Evolutionary conservation across 53 echinoderm and acorn worm genomes (phyloP).

Genomic region (Luidia sarsii): DNA sequence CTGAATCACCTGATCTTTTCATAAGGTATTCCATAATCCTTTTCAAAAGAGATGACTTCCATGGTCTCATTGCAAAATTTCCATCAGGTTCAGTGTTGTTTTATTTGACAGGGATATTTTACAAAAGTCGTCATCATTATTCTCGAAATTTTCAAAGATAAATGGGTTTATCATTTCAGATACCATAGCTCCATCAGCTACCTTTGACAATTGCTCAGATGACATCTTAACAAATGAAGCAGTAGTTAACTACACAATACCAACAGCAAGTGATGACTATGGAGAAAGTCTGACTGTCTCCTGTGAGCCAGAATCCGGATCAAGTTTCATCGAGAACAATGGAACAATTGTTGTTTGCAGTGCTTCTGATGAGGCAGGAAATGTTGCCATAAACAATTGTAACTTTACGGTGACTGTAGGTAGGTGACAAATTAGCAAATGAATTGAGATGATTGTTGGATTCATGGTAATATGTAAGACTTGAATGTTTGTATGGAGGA

Average conservation of each 20-base stretch:
- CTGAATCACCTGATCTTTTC: too few relatives aligned
- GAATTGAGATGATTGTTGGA: too few relatives aligned
- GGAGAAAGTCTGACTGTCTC: background rate
- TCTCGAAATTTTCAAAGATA: too few relatives aligned
- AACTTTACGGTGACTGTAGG: too few relatives aligned
- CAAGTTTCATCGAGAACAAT: background rate
- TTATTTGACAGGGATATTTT: background rate
- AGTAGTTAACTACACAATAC: slow-evolving; percentile 6
- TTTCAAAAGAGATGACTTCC: too few relatives aligned
- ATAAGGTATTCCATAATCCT: too few relatives aligned
- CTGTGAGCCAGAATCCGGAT: slow-evolving; percentile 24
- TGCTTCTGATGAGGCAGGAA: slow-evolving; percentile 24
- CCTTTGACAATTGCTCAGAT: background rate
- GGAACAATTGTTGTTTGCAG: slow-evolving; percentile 4
- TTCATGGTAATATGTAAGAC: too few relatives aligned
- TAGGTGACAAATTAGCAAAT: too few relatives aligned
- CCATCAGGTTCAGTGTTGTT: background rate
- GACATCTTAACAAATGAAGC: background rate
- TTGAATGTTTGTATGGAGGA: too few relatives aligned
- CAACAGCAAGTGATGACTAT: slow-evolving; percentile 15
- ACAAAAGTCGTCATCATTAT: background rate
- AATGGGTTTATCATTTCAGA: too few relatives aligned
- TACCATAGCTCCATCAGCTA: slow-evolving; percentile 1
- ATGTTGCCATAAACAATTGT: background rate
- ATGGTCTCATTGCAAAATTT: too few relatives aligned